These are phyloP conservation scores for Metallyticus violacea DNA, from an alignment of 2,888 invertebrate genomes.

Conservation along the genomic window DNA sequence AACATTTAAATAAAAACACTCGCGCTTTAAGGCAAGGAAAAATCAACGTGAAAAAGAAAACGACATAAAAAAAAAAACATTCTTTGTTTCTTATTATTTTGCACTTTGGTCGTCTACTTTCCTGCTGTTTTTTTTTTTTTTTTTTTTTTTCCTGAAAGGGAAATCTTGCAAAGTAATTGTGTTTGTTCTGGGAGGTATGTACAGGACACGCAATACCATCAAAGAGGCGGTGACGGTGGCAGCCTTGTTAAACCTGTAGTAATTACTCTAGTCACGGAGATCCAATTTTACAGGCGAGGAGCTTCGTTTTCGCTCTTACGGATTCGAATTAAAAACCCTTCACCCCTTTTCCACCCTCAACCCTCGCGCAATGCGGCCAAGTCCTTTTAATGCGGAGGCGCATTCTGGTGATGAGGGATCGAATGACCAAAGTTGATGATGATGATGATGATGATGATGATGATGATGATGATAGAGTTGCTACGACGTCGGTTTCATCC, in stretches of 20 bases:
- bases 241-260: background rate
- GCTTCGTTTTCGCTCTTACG: background rate
- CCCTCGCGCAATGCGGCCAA: background rate
- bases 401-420: background rate
- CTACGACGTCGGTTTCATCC: too few species aligned
- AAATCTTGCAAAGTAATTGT: background rate
- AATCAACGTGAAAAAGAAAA: background rate
- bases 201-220: background rate
- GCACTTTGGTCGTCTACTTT: background rate
- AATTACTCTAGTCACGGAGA: background rate
- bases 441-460: background rate
- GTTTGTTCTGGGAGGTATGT: background rate
- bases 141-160: background rate
- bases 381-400: background rate
- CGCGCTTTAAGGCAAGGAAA: background rate
- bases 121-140: background rate
- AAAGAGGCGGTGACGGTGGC: background rate
- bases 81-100: background rate
- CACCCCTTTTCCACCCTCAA: too few species aligned
- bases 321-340: background rate
- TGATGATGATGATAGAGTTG: too few species aligned
- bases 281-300: background rate
- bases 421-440: background rate
- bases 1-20: too few species aligned
- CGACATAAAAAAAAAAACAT: background rate